Evolutionary conservation across 2,888 invertebrate species (phyloP).

Genomic region (Adela reaumurella): DNA sequence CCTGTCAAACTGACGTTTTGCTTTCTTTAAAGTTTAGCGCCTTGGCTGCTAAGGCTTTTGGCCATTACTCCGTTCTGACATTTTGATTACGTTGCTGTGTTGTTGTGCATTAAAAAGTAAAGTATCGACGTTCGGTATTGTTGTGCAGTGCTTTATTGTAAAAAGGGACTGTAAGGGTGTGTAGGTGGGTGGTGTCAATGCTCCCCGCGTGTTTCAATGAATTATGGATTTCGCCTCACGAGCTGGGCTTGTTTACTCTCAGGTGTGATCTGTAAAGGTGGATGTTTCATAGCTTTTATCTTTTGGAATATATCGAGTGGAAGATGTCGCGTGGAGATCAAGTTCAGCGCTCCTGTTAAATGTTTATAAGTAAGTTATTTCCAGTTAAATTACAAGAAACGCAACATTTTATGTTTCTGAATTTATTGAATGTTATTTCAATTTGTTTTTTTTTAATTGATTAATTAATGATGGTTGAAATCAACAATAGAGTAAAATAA

Average conservation of each 20-base stretch:
- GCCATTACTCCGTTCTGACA: no score
- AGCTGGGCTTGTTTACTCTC: background rate
- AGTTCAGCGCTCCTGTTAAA: background rate
- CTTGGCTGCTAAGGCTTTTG: no score
- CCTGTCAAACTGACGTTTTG: background rate
- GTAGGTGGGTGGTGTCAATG: background rate
- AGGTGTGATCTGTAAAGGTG: background rate
- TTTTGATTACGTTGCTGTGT: no score
- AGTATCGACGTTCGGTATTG: no score
- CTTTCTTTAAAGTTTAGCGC: no score
- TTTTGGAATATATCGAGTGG: background rate
- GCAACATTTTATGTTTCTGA: no score
- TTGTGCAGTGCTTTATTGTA: no score
- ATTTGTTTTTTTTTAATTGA: no score
- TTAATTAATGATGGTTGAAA: no score
- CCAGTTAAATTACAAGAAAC: no score
- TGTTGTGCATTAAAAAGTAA: background rate
- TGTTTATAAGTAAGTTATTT: background rate
- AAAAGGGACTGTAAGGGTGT: background rate
- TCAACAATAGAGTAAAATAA: no score
- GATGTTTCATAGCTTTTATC: background rate
- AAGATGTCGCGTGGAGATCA: background rate
- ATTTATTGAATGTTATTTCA: no score
- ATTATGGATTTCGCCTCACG: background rate
- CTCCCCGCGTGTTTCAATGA: background rate